phyloP scores from a whole-genome alignment of 2,888 invertebrate species.

The Acanthosoma haemorrhoidale region DNA sequence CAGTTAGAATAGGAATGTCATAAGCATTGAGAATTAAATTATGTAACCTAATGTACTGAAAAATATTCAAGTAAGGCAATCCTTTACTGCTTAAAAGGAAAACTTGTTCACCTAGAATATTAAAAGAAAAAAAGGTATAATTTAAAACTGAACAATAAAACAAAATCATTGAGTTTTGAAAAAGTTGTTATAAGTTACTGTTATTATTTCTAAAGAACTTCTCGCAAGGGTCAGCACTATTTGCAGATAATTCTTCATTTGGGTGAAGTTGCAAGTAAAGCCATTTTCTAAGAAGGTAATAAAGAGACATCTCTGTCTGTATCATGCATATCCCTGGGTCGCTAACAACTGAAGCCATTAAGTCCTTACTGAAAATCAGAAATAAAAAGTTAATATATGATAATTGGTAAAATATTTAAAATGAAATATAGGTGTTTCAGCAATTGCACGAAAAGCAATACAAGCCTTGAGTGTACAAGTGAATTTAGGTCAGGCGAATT shows the following conservation, averaged over 20 bases:
- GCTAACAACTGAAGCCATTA: slow-evolving; percentile 59
- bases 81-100: slow-evolving; percentile 59
- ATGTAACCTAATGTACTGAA: slow-evolving; percentile 59
- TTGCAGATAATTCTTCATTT: slow-evolving; percentile 42
- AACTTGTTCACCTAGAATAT: slow-evolving; percentile 43
- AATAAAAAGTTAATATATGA: neutral
- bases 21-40: slow-evolving; percentile 64
- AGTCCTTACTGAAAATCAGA: slow-evolving; percentile 49
- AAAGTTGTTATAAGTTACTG: no score
- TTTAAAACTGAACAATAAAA: no score
- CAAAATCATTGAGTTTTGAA: no score
- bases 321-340: slow-evolving; percentile 65
- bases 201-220: neutral
- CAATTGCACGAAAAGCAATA: no score
- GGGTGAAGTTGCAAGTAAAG: slow-evolving; percentile 54
- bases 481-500: no score
- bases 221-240: neutral
- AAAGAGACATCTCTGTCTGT: slow-evolving; percentile 73
- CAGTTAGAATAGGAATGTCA: slow-evolving; percentile 61
- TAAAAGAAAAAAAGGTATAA: neutral
- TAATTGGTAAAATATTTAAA: neutral
- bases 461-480: no score
- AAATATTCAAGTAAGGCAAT: slow-evolving; percentile 55
- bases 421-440: neutral
- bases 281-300: slow-evolving; percentile 66